phyloP scores from a whole-genome alignment of 1,140 invertebrate species.

The Cydia amplana region DNA sequence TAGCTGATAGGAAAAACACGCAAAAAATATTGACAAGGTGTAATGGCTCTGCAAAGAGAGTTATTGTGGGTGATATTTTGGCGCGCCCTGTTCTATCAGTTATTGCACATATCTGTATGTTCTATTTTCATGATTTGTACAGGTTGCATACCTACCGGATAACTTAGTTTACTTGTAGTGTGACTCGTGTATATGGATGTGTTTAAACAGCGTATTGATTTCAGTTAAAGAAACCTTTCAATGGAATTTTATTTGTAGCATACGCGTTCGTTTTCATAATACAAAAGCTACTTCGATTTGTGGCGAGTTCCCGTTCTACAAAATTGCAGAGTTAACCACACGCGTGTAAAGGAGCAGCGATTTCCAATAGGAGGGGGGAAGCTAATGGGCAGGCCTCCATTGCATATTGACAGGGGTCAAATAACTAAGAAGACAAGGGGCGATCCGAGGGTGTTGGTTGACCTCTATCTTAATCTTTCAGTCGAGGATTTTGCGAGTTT shows the following conservation, averaged over 20 bases:
- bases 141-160: background rate
- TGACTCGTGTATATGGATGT: background rate
- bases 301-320: conserved; percentile 44
- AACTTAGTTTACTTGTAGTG: background rate
- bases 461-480: conserved; percentile 23
- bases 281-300: conserved; percentile 36
- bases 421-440: conserved; percentile 52
- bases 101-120: background rate
- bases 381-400: conserved; percentile 53
- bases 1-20: background rate
- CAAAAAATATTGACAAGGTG: background rate
- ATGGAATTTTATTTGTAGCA: conserved; percentile 17
- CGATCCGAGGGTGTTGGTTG: conserved; percentile 14
- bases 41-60: background rate
- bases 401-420: conserved; percentile 64
- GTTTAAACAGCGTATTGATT: conserved; percentile 19
- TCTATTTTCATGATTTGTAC: background rate
- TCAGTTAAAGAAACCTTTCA: conserved; percentile 19
- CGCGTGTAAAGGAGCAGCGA: conserved; percentile 55
- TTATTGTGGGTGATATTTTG: background rate
- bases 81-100: background rate
- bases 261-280: conserved; percentile 14
- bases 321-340: conserved; percentile 67
- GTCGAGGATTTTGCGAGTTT: conserved; percentile 11
- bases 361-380: conserved; percentile 66